These are phyloP conservation scores for Chelidonichthys spinosus DNA, from an alignment of 2,797 vertebrate genomes.

Conservation along the genomic window DNA sequence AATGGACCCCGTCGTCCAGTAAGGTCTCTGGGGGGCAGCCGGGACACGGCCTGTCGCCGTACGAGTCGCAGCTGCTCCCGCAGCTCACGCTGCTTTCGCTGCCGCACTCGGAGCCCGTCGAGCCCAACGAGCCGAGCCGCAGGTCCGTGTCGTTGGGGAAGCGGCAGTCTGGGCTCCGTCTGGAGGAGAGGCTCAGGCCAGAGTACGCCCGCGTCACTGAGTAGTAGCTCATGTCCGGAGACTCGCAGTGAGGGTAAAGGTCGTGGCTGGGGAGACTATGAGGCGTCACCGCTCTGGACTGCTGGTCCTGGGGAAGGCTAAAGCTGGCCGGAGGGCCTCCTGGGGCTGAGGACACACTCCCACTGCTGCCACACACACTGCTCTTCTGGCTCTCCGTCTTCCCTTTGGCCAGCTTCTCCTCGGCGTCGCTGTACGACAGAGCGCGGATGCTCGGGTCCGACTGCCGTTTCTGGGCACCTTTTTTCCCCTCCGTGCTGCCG, in stretches of 20 bases:
- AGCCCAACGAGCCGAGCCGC: conserved; percentile 85
- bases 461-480: conserved; percentile 90
- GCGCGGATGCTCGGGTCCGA: conserved; percentile 93
- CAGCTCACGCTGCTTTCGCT: conserved; percentile 94
- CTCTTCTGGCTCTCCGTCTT: conserved; percentile 87
- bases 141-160: conserved; percentile 90
- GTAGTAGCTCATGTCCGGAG: conserved; percentile 93
- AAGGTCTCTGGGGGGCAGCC: conserved; percentile 88
- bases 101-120: conserved; percentile 90
- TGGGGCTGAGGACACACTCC: conserved; percentile 75
- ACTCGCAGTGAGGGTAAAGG: conserved; percentile 93
- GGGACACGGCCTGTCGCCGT: conserved; percentile 86
- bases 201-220: conserved; percentile 91
- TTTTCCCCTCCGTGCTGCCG: conserved; percentile 87
- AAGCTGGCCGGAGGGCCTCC: conserved; percentile 84
- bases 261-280: conserved; percentile 85
- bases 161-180: conserved; percentile 88
- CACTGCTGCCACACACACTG: conserved; percentile 43
- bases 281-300: conserved; percentile 80
- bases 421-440: conserved; percentile 92
- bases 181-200: conserved; percentile 86
- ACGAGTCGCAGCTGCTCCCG: conserved; percentile 91
- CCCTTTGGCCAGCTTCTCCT: conserved; percentile 93
- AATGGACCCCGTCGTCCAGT: conserved; percentile 89
- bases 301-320: conserved; percentile 87